Evolutionary conservation across 1,140 invertebrate species (phyloP), one percentile per base, ranked within the genome.

Genomic region (Heliconius melpomene): DNA sequence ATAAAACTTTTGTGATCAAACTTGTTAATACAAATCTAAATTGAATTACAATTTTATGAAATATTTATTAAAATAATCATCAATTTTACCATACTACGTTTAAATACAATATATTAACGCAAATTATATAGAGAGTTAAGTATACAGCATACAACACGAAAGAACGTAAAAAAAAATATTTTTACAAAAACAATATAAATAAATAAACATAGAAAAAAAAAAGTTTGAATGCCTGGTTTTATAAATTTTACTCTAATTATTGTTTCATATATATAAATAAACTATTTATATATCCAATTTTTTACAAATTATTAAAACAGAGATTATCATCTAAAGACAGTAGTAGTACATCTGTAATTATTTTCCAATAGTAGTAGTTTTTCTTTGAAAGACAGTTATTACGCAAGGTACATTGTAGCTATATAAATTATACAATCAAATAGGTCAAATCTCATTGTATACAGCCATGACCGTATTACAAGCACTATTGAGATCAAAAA

Each of bases 381-480:
- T 29, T 23, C 60, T 38, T 40, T 72, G 71, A 72, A 36, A 72
- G 36, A 72, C 71, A 6, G 23, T 26, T 32, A 32, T 32, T 32
- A 32, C 29, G 29, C 29, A 32, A 32, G 29, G 29, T 32, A 32
- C 29, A 32, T 32, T 32, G 29, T 32, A 32, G 29, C 29, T 32
- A 75, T 76, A 81, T 78, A 46, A 75, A 75, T 81, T 75, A 81
- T 75, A 76, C 77, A 52, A 60, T 36, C 74, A 79, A 79, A 82
- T 79, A 78, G 77, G 77, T 79, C 80, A 78, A 74, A 66, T 32
- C 66, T 73, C 74, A 82, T 79, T 76, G 80, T 76, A 82, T 82
- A 52, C 77, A 82, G 74, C 80, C 80, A 32, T 82, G 80, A 82
- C 80, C 80, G 77, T 76, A 79, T 79, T 82, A 72, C 66, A 78